A percentile compares a stretch with the other conserved stretches of the same genome.
Evolutionary conservation across 2,113 vertebrate genomes (phyloP).

Genomic region (Cromileptes altivelis): DNA sequence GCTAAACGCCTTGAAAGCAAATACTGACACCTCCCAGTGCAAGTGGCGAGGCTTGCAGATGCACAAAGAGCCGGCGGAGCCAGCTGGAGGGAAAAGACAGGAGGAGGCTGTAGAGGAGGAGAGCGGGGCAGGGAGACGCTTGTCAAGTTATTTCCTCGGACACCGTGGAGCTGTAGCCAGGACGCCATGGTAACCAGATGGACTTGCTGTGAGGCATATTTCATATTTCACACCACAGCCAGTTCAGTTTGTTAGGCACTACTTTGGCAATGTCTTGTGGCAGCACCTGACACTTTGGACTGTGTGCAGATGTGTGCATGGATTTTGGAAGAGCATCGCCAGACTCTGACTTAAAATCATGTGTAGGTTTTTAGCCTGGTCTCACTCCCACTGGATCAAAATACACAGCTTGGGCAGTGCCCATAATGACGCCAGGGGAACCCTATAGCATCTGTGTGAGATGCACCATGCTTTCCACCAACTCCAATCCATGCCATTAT

Average conservation of each 20-base stretch:
- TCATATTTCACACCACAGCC: slow-evolving; percentile 42
- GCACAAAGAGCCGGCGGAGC: slow-evolving; percentile 28
- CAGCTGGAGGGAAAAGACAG: slow-evolving; percentile 62
- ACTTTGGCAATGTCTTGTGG: slow-evolving; percentile 20
- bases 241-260: slow-evolving; percentile 22
- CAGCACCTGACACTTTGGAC: slow-evolving; percentile 22
- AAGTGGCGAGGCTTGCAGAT: slow-evolving; percentile 50
- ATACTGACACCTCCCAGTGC: slow-evolving; percentile 54
- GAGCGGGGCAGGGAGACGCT: slow-evolving; percentile 12
- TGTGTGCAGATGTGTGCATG: slow-evolving; percentile 33
- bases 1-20: slow-evolving; percentile 67
- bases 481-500: too few species aligned
- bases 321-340: slow-evolving; percentile 6
- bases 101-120: slow-evolving; percentile 5
- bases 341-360: slow-evolving; percentile 2
- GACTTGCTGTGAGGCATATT: slow-evolving; percentile 59
- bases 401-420: too few species aligned
- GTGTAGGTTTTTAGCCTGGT: neutral
- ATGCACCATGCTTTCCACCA: too few species aligned
- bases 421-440: too few species aligned
- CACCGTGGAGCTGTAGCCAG: slow-evolving; percentile 33
- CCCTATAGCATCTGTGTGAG: too few species aligned
- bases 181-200: slow-evolving; percentile 56
- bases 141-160: slow-evolving; percentile 57
- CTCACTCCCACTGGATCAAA: too few species aligned